Base-by-base conservation (phyloP, 2,888 invertebrate species). In the Athalia circularis region DNA sequence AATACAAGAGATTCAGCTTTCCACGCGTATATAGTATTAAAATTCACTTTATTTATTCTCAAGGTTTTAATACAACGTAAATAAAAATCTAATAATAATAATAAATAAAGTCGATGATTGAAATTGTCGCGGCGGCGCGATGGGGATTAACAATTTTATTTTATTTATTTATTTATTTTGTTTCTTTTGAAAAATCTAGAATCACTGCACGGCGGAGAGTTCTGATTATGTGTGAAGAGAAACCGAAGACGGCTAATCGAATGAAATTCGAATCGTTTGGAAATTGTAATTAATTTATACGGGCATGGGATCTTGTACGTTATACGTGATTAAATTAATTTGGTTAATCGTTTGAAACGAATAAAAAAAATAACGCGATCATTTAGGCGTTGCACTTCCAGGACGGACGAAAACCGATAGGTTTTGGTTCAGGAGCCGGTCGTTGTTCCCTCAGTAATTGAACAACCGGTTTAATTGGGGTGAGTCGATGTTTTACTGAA, bases 331-430 rank as follows among this genome's bases (percentile, higher is more conserved):
- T n/a, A n/a, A n/a, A n/a, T n/a, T n/a, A n/a, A n/a, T n/a, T n/a
- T n/a, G n/a, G n/a, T n/a, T n/a, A n/a, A n/a, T n/a, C n/a, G n/a
- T n/a, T n/a, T n/a, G n/a, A n/a, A n/a, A n/a, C n/a, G n/a, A n/a
- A n/a, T n/a, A n/a, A n/a, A n/a, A n/a, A n/a, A n/a, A n/a, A n/a
- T n/a, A 67, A 2, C 45, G 15, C 45, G 8, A 6, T n/a, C 3
- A 59, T 59, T 15, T 75, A 75, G 29, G 75, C 61, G 50, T 75
- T 29, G 67, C 82, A 86, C 68, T 83, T 84, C 84, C 84, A 85
- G 4, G 83, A 77, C 1, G 84, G 84, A n/a, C 85, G 81, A 62
- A 86, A 85, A 4, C 85, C 85, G 57, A 85, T 84, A 6, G 83
- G 80, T 64, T 83, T 83, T 5, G 68, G 65, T 9, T 57, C n/a